Base-by-base conservation (phyloP, 2,888 invertebrate species). In the Molanna angustata region DNA sequence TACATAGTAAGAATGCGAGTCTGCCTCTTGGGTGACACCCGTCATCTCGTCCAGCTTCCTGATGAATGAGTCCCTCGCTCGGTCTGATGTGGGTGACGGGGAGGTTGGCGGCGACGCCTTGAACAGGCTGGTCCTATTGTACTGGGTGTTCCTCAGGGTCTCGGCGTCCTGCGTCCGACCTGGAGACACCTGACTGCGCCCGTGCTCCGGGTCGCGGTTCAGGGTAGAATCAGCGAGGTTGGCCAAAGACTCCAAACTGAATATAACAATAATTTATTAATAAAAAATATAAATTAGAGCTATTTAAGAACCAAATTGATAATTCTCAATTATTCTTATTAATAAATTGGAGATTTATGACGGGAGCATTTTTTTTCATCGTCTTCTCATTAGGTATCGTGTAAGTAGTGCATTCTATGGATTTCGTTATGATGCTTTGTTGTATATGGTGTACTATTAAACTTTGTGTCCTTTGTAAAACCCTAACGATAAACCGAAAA, bases 221-320 rank as follows among this genome's bases (percentile, higher is more conserved):
- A 82, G 66, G 60, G 82, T 79, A 33, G 73, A 73, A 60, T 86
- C 84, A 1, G 86, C 83, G 62, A 85, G 69, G 66, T 86, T 85
- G 13, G 83, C 85, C 49, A 84, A 69, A 0, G 86, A 84, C 64
- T 88, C 87, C 49, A 88, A 72, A 61, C 86, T 87, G 61, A 80
- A 32, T 50, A 52, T 59, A 45, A 60, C 54, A 52, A 48, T 18
- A 18, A 27, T 27, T 27, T 7, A 27, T 27, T 27, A 27, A 7
- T 11, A n/a, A n/a, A n/a, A n/a, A n/a, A n/a, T n/a, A n/a, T n/a
- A n/a, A n/a, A n/a, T n/a, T n/a, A n/a, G n/a, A n/a, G n/a, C n/a
- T n/a, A n/a, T n/a, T n/a, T n/a, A n/a, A n/a, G n/a, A n/a, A n/a
- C n/a, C n/a, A n/a, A n/a, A n/a, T n/a, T n/a, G n/a, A n/a, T n/a